These are phyloP conservation scores for Clitarchus hookeri DNA, from an alignment of 2,888 invertebrate genomes.

Conservation along the genomic window DNA sequence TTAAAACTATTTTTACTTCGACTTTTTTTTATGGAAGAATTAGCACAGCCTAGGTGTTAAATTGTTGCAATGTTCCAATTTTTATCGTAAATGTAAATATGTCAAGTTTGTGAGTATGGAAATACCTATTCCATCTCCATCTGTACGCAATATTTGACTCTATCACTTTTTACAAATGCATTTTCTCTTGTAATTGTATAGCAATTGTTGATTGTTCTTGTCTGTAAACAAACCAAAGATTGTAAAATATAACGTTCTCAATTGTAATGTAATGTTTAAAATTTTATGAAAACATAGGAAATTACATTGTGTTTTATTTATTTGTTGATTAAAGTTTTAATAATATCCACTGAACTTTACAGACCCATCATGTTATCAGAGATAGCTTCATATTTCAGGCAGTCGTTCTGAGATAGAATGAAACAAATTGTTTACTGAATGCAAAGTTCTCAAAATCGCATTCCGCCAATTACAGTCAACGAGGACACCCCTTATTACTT, in stretches of 20 bases:
- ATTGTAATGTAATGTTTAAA: constrained; percentile 1
- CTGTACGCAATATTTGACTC: neutral
- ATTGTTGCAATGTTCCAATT: neutral
- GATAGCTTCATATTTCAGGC: too few relatives aligned
- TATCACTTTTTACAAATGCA: neutral
- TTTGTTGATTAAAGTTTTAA: neutral
- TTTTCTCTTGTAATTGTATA: constrained; percentile 3
- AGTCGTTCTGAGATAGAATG: too few relatives aligned
- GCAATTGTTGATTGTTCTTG: neutral
- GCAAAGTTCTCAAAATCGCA: too few relatives aligned
- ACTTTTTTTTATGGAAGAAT: neutral
- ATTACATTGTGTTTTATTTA: neutral
- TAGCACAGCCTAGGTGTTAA: neutral
- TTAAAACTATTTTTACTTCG: neutral
- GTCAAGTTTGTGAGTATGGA: neutral
- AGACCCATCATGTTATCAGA: too few relatives aligned
- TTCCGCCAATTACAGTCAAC: too few relatives aligned
- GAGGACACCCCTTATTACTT: too few relatives aligned
- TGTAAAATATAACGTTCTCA: neutral
- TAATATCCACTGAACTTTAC: too few relatives aligned
- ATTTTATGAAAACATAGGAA: neutral
- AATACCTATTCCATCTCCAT: neutral
- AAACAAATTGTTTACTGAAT: too few relatives aligned
- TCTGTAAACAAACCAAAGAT: constrained; percentile 14
- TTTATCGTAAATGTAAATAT: neutral